A percentile compares a stretch with the other conserved stretches of the same genome.
Conservation (phyloP, 1,140 invertebrate genomes). For the Oppia nitens region DNA sequence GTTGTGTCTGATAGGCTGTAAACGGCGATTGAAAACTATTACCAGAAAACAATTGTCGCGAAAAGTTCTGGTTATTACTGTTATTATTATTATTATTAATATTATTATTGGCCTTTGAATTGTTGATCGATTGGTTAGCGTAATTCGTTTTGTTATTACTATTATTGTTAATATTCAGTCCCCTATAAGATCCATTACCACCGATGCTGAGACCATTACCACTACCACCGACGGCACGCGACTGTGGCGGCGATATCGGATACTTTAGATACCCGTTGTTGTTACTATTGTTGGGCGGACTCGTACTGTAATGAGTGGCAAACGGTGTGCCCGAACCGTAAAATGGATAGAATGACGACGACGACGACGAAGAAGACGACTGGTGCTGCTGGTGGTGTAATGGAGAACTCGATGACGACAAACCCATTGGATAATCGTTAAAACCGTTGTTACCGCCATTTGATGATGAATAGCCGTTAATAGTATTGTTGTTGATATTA, state of each 20-base stretch:
- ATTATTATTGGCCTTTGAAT: background rate
- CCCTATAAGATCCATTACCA: background rate
- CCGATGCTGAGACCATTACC: background rate
- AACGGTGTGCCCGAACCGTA: background rate
- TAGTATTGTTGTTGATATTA: too few species aligned
- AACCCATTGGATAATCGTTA: too few species aligned
- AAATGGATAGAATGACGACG: background rate
- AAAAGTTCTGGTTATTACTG: constrained; percentile 12
- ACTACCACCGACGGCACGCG: background rate
- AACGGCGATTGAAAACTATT: background rate
- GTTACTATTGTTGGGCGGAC: background rate
- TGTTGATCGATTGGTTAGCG: background rate
- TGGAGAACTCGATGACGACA: too few species aligned
- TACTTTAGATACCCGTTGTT: background rate
- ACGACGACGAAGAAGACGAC: background rate
- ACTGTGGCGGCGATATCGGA: constrained; percentile 2
- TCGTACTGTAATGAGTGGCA: background rate
- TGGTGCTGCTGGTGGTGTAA: too few species aligned
- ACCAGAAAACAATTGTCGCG: background rate
- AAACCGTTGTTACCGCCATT: too few species aligned
- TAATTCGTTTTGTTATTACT: background rate
- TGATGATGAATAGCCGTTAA: too few species aligned
- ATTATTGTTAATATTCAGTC: background rate
- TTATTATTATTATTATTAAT: background rate
- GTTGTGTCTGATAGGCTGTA: background rate